A percentile compares a stretch with the other conserved stretches of the same genome.
Conservation (phyloP, 2,888 invertebrate species). For the Steinernema scapterisci region DNA sequence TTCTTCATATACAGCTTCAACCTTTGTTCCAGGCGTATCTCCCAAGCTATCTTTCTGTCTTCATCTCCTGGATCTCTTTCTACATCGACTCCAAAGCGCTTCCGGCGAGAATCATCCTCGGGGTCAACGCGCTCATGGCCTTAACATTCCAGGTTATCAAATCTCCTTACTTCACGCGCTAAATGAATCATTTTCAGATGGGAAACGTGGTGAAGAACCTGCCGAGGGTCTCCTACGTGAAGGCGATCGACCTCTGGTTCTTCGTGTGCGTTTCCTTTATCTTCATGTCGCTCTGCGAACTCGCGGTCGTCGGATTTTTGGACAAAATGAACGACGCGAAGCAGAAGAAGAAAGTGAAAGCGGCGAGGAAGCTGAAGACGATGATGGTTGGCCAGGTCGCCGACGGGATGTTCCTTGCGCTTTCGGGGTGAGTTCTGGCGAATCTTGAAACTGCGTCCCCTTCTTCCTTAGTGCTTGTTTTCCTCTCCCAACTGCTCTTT, state of each 20-base stretch:
- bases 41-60: conserved; percentile 67
- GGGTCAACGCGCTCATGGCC: conserved; percentile 58
- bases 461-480: too few species aligned
- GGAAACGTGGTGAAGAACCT: conserved; percentile 66
- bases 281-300: conserved; percentile 60
- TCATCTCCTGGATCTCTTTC: conserved; percentile 60
- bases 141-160: conserved; percentile 36
- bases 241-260: conserved; percentile 58
- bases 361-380: conserved; percentile 37
- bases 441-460: too few species aligned
- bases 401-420: conserved; percentile 42
- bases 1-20: not conserved
- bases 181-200: conserved; percentile 45
- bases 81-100: conserved; percentile 54
- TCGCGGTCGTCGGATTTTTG: conserved; percentile 63
- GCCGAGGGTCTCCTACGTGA: conserved; percentile 53
- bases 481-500: too few species aligned
- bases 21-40: conserved; percentile 58
- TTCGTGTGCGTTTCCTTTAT: conserved; percentile 62
- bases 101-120: conserved; percentile 64
- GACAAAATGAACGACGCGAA: conserved; percentile 43
- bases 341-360: conserved; percentile 38
- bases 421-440: conserved; percentile 33
- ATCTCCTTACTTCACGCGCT: too few species aligned
- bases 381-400: conserved; percentile 44